Conservation (phyloP, 64 coral and sea anemone species). For the Porites australiensis region DNA sequence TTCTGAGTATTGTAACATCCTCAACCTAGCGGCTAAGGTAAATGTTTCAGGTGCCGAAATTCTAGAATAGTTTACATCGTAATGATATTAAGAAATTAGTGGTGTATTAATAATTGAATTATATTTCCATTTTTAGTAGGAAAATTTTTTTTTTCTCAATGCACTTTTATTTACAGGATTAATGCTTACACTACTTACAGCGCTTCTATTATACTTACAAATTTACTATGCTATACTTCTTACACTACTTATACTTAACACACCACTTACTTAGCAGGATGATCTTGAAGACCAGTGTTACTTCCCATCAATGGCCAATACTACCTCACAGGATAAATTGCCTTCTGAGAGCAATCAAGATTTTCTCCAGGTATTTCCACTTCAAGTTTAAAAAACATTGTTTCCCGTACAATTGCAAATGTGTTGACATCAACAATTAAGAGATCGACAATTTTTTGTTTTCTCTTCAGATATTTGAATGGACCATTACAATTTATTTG, state of each 20-base stretch:
- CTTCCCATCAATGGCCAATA: conserved; percentile 25
- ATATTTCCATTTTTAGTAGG: conserved; percentile 21
- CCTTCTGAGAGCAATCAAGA: conserved; percentile 20
- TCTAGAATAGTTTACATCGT: too few relatives aligned
- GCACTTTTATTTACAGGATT: too few relatives aligned
- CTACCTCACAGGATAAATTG: conserved; percentile 24
- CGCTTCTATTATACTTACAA: too few relatives aligned
- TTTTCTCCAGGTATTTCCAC: conserved; percentile 30
- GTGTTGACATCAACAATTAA: conserved; percentile 21
- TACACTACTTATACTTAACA: too few relatives aligned
- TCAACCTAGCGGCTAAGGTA: conserved; percentile 7
- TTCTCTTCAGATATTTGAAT: conserved; percentile 22
- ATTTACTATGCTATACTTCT: too few relatives aligned
- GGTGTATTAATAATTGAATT: conserved; percentile 23
- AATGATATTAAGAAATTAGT: conserved; percentile 18
- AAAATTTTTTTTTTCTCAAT: too few relatives aligned
- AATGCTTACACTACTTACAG: too few relatives aligned
- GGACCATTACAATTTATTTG: conserved; percentile 31
- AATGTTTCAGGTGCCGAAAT: conserved; percentile 15
- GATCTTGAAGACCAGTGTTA: conserved; percentile 19
- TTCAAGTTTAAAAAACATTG: background rate
- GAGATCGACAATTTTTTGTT: conserved; percentile 14
- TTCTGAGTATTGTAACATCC: conserved; percentile 37
- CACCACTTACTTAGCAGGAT: too few relatives aligned
- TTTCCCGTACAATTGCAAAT: conserved; percentile 19